Percentiles rank a stretch among this genome's conserved stretches.
Conservation (phyloP, 2,113 vertebrate species). For the Monopterus albus region DNA sequence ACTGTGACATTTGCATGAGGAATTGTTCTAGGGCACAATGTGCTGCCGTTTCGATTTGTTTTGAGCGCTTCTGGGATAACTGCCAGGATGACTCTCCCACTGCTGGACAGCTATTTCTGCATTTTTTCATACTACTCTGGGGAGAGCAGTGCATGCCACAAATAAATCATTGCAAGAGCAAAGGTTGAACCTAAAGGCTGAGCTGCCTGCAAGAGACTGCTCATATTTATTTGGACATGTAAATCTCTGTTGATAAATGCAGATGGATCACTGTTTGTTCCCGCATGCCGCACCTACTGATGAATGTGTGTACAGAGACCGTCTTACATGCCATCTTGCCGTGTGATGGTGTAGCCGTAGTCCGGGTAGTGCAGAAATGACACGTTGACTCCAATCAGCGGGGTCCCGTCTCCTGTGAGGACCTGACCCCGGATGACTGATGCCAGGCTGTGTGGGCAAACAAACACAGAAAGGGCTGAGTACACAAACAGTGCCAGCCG, state of each 20-base stretch:
- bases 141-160: background rate
- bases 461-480: constrained; percentile 66
- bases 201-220: background rate
- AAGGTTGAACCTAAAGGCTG: constrained; percentile 11
- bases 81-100: constrained; percentile 37
- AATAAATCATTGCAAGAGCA: constrained; percentile 2
- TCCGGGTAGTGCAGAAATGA: constrained; percentile 94
- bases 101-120: constrained; percentile 16
- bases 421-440: constrained; percentile 98
- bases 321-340: constrained; percentile 97
- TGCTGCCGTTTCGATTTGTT: constrained; percentile 63
- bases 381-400: constrained; percentile 98
- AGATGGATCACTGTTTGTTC: background rate
- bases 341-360: constrained; percentile 93
- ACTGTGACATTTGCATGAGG: constrained; percentile 76
- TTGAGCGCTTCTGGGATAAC: constrained; percentile 39
- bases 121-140: background rate
- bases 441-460: constrained; percentile 86
- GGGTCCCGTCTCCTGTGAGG: constrained; percentile 94
- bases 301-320: constrained; percentile 20
- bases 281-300: background rate
- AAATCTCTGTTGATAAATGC: constrained; percentile 25
- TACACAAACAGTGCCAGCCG: constrained; percentile 60
- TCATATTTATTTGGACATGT: constrained; percentile 32
- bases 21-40: constrained; percentile 65